phyloP scores from a whole-genome alignment of 2,888 invertebrate species.

The Drosophila engyochracea region DNA sequence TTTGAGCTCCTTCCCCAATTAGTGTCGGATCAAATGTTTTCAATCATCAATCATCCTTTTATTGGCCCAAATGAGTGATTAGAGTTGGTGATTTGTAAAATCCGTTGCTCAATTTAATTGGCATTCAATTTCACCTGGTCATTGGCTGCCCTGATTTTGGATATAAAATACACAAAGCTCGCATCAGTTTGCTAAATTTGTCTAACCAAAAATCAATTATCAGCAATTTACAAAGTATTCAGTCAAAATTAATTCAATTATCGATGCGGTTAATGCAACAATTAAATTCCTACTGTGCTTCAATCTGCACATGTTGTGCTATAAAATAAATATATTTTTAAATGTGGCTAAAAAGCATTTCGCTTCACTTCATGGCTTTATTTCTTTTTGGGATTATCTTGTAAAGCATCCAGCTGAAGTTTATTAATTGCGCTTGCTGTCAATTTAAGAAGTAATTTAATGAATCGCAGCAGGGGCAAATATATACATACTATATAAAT shows the following conservation, averaged over 20 bases:
- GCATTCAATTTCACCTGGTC: slow-evolving; percentile 59
- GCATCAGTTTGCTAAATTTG: slow-evolving; percentile 47
- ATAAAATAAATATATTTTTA: slow-evolving; percentile 8
- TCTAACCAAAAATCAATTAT: slow-evolving; percentile 58
- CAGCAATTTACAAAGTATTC: slow-evolving; percentile 41
- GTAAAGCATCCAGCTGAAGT: slow-evolving; percentile 8
- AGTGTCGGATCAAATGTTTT: too few relatives aligned
- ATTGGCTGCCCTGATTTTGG: slow-evolving; percentile 51
- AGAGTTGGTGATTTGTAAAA: slow-evolving; percentile 6
- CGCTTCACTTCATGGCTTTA: slow-evolving; percentile 11
- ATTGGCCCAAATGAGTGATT: slow-evolving; percentile 21
- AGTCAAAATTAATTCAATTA: slow-evolving; percentile 68
- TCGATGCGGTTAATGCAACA: slow-evolving; percentile 13
- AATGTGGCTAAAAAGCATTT: neutral
- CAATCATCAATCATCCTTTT: neutral
- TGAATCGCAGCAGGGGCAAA: slow-evolving; percentile 33
- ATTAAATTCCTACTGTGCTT: slow-evolving; percentile 8
- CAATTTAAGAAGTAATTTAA: slow-evolving; percentile 41
- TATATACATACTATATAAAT: slow-evolving; percentile 2
- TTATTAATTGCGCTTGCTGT: slow-evolving; percentile 34
- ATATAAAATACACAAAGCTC: slow-evolving; percentile 45
- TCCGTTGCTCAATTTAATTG: slow-evolving; percentile 58
- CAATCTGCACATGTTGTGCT: slow-evolving; percentile 8
- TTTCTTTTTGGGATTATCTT: slow-evolving; percentile 8
- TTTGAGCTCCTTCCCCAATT: neutral